These are phyloP conservation scores for Tychaedon coryphoeus DNA, from an alignment of 2,113 vertebrate genomes.

Conservation along the genomic window DNA sequence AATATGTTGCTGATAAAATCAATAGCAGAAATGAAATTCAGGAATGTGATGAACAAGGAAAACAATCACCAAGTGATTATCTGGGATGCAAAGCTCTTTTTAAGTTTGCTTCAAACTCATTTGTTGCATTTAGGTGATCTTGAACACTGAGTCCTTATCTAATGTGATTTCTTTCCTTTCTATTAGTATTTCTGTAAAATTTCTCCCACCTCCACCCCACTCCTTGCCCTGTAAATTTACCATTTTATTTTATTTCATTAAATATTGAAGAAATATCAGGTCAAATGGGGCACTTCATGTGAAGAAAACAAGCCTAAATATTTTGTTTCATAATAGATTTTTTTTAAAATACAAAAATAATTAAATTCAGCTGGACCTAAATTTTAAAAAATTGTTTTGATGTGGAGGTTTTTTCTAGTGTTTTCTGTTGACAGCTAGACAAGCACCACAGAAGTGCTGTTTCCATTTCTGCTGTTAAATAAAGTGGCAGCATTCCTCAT, in stretches of 20 bases:
- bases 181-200: neutral
- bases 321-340: neutral
- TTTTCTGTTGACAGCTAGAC: neutral
- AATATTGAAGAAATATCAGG: neutral
- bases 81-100: neutral
- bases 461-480: neutral
- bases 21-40: neutral
- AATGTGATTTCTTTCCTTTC: neutral
- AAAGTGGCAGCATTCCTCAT: neutral
- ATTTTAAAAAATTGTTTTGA: neutral
- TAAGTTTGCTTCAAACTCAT: neutral
- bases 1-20: neutral
- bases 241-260: neutral
- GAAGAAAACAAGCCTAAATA: neutral
- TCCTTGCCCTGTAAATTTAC: fast-evolving
- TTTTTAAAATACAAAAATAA: neutral
- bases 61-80: neutral
- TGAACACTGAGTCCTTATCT: neutral
- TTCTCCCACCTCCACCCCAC: fast-evolving
- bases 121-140: neutral
- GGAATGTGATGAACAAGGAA: neutral
- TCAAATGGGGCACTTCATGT: neutral
- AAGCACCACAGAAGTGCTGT: neutral
- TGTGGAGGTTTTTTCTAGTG: neutral
- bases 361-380: neutral